phyloP scores from a whole-genome alignment of 2,113 vertebrate species.

The Myotis yumanensis region DNA sequence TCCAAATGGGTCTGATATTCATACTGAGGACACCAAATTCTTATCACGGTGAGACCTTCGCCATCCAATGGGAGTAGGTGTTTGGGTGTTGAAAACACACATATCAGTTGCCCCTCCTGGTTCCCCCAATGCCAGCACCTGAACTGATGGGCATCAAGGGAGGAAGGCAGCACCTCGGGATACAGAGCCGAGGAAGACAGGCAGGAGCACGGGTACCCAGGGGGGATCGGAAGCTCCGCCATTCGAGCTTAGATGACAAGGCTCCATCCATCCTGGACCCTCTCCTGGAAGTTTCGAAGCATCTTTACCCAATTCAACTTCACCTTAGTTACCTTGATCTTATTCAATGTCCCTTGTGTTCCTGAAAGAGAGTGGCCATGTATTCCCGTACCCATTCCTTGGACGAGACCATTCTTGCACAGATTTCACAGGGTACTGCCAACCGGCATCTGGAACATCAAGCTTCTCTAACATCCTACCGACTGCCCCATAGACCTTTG shows the following conservation, averaged over 20 bases:
- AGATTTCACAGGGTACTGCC: not conserved
- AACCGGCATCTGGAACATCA: not conserved
- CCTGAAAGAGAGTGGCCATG: not conserved
- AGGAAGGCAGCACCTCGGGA: not conserved
- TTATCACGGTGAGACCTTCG: not conserved
- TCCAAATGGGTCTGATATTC: not conserved
- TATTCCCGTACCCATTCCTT: not conserved
- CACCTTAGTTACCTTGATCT: not conserved
- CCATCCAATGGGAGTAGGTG: not conserved
- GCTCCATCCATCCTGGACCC: not conserved
- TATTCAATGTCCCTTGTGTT: not conserved
- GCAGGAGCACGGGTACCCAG: not conserved
- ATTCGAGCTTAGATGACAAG: not conserved
- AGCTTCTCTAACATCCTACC: not conserved
- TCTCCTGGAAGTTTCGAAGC: not conserved
- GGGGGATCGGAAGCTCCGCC: not conserved
- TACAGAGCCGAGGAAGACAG: not conserved
- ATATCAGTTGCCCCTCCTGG: not conserved
- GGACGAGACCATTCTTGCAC: not conserved
- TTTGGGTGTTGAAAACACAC: not conserved
- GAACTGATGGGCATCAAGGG: not conserved
- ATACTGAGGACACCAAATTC: not conserved
- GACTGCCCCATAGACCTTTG: not conserved
- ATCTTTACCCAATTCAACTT: not conserved
- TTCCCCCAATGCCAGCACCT: not conserved